Percentiles rank a stretch among this genome's conserved stretches.
Conservation (phyloP, 92 coral and sea anemone species). For the Metridium senile region DNA sequence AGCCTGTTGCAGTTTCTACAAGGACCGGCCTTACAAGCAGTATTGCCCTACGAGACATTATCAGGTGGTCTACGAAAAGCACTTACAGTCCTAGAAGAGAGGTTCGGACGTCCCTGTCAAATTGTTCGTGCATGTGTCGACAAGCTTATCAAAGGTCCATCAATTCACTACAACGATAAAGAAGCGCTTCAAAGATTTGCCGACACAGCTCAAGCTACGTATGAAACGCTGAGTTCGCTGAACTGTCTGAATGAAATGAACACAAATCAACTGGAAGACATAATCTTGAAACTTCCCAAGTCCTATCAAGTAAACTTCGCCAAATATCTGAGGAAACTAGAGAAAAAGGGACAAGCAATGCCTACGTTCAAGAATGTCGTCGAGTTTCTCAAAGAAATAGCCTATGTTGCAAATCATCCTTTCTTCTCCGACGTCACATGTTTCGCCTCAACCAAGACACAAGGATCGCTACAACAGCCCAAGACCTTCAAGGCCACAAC, state of each 20-base stretch:
- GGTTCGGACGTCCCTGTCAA: slow-evolving; percentile 49
- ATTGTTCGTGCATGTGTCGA: slow-evolving; percentile 57
- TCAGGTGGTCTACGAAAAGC: slow-evolving; percentile 59
- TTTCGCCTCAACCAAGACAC: no score
- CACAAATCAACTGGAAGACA: slow-evolving; percentile 19
- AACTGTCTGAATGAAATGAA: slow-evolving; percentile 47
- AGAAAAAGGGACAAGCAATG: slow-evolving; percentile 48
- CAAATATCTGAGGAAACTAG: slow-evolving; percentile 44
- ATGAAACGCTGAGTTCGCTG: slow-evolving; percentile 49
- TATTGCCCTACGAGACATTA: slow-evolving; percentile 49
- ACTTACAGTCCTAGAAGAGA: slow-evolving; percentile 42
- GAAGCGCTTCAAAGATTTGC: slow-evolving; percentile 37
- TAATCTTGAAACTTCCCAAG: background rate
- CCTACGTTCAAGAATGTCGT: slow-evolving; percentile 24
- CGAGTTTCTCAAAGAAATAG: slow-evolving; percentile 50
- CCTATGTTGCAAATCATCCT: slow-evolving; percentile 66
- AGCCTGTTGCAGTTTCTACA: slow-evolving; percentile 54
- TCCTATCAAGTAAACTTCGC: slow-evolving; percentile 44
- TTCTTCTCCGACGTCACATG: no score
- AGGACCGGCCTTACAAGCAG: slow-evolving; percentile 7
- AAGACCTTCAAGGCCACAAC: no score
- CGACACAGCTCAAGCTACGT: slow-evolving; percentile 47
- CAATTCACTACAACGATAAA: slow-evolving; percentile 30
- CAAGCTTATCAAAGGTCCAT: slow-evolving; percentile 57
- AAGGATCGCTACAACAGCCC: background rate